Percentiles rank a stretch among this genome's conserved stretches.
Evolutionary conservation across 2,113 vertebrate species (phyloP).

Genomic region (Oncorhynchus nerka): DNA sequence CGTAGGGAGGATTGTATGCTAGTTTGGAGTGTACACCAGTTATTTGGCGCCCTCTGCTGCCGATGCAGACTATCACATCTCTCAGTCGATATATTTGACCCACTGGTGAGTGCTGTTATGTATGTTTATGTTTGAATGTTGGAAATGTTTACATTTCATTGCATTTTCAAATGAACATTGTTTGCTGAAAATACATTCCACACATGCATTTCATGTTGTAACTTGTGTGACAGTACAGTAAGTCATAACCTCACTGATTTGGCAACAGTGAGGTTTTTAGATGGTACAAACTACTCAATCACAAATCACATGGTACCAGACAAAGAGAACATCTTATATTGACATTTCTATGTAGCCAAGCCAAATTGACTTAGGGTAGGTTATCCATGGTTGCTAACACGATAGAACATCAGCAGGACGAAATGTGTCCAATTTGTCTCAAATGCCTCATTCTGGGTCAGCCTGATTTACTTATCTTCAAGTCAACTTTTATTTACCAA

Average conservation of each 20-base stretch:
- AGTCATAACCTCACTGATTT: constrained; percentile 2
- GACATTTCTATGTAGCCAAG: constrained; percentile 37
- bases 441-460: constrained; percentile 10
- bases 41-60: constrained; percentile 39
- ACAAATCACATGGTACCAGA: constrained; percentile 34
- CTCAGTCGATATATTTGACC: background rate
- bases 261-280: constrained; percentile 22
- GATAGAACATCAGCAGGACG: constrained; percentile 37
- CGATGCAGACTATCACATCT: constrained; percentile 16
- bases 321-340: constrained; percentile 33
- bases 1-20: background rate
- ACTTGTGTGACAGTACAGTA: background rate
- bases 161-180: background rate
- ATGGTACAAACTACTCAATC: constrained; percentile 10
- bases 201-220: background rate
- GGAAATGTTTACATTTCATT: background rate
- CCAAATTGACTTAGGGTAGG: constrained; percentile 54
- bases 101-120: background rate
- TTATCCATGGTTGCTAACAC: constrained; percentile 43
- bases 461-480: constrained; percentile 8
- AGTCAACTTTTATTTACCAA: background rate
- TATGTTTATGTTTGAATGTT: constrained; percentile 11
- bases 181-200: background rate
- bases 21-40: background rate
- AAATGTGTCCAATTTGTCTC: constrained; percentile 30